A percentile compares a stretch with the other conserved stretches of the same genome.
These are phyloP conservation scores for Phanerotoma sp. DNA, from an alignment of 2,888 invertebrate genomes.

Conservation along the genomic window DNA sequence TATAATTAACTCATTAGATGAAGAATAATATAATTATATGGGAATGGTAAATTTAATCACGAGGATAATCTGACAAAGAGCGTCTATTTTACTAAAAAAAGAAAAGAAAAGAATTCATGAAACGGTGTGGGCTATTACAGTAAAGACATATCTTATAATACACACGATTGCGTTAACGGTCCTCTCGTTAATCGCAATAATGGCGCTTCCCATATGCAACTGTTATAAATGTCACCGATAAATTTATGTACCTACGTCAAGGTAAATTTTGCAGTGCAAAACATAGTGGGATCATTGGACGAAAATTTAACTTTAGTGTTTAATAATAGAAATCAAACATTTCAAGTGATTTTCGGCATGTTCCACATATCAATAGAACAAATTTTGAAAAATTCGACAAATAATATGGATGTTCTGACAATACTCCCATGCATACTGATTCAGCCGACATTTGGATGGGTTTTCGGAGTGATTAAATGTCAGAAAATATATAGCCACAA, in stretches of 20 bases:
- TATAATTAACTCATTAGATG: neutral
- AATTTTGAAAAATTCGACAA: no score
- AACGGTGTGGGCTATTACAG: no score
- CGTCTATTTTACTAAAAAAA: neutral
- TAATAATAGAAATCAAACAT: no score
- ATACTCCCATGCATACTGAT: no score
- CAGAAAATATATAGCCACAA: no score
- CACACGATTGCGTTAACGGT: slow-evolving; percentile 17
- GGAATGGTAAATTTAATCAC: neutral
- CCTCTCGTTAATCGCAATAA: slow-evolving; percentile 27
- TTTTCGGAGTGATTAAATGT: no score
- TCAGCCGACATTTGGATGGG: no score
- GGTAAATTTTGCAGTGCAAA: neutral
- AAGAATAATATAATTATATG: neutral
- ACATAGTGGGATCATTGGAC: no score
- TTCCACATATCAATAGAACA: no score
- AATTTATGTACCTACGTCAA: slow-evolving; percentile 19
- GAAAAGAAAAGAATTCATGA: neutral
- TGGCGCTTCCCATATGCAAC: slow-evolving; percentile 19
- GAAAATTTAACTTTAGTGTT: no score
- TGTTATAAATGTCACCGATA: slow-evolving; percentile 30
- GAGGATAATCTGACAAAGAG: no score
- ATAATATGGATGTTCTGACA: no score
- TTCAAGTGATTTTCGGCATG: neutral
- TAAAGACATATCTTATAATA: slow-evolving; percentile 15